Percentiles rank a stretch among this genome's conserved stretches.
These are phyloP conservation scores for Lithophane semibrunnea DNA, from an alignment of 2,888 invertebrate genomes.

Conservation along the genomic window DNA sequence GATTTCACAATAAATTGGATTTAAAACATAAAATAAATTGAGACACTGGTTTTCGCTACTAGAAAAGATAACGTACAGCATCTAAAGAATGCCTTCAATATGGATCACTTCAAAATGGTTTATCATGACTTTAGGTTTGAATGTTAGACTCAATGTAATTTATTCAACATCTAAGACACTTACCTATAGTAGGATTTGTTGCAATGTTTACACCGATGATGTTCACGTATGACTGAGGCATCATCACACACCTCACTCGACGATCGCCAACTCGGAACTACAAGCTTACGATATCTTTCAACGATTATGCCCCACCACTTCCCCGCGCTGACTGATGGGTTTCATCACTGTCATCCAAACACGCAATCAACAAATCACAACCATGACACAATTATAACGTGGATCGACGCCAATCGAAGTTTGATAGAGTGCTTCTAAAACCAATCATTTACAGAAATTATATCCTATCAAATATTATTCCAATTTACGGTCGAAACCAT, in stretches of 20 bases:
- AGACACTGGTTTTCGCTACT: background rate
- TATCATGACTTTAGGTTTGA: background rate
- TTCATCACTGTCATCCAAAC: constrained; percentile 74
- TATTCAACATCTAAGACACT: constrained; percentile 36
- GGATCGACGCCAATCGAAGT: constrained; percentile 78
- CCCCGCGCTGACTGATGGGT: constrained; percentile 76
- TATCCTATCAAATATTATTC: background rate
- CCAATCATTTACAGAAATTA: constrained; percentile 29
- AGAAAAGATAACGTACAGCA: background rate
- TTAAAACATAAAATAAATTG: background rate
- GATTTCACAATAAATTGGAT: background rate
- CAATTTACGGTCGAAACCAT: constrained; percentile 14
- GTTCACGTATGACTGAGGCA: constrained; percentile 65
- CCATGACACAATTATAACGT: constrained; percentile 82
- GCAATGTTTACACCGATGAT: constrained; percentile 66
- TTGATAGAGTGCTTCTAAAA: constrained; percentile 62
- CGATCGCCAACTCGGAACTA: constrained; percentile 81
- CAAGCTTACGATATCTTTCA: constrained; percentile 73
- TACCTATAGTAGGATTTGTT: constrained; percentile 20
- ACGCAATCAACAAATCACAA: constrained; percentile 75
- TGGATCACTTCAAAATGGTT: background rate
- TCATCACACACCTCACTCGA: constrained; percentile 66
- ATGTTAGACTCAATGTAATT: background rate
- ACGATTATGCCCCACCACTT: constrained; percentile 73
- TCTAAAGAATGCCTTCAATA: background rate